Evolutionary conservation across 2,888 invertebrate species (phyloP), one percentile per base, ranked within the genome.

Genomic region (Celastrina argiolus): DNA sequence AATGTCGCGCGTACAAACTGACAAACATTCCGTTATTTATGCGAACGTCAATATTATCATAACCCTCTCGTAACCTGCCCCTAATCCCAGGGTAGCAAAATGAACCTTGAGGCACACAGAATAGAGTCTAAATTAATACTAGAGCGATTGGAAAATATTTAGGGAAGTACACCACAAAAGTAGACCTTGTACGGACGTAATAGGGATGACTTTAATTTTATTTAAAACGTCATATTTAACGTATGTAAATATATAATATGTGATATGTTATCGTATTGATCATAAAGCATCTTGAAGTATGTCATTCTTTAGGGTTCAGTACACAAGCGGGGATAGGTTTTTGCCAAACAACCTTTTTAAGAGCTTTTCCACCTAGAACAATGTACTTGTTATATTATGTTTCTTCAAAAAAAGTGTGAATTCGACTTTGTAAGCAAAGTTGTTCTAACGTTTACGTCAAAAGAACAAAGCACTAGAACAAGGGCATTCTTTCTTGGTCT

Each of bases 11-110:
- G 16, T 39, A 36, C 61, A 39, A 61, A 61, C 58, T 39, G 61
- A 61, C 61, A 61, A 61, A 39, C 59, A 59, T 16, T 16, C 59
- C 14, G 61, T 39, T 39, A 36, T 36, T 61, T 59, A 59, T 59
- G 34, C 14, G 39, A 18, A 14, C 14, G 61, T 61, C 61, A 61
- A 61, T 59, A 59, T 59, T 59, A 59, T 39, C 61, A 36, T 39
- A 61, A 61, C 61, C 61, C 61, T 61, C 36, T 22, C 61, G 16
- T 22, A 61, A 36, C 61, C 61, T 61, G 61, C 16, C 6, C 6
- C 14, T 22, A 18, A 36, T n/a, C 14, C 22, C 22, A 4, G 4
- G n/a, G 4, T 16, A 22, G 12, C 51, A 10, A 51, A 51, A 18
- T 14, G 18, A 14, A 36, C 36, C 39, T 1, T 14, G n/a, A n/a